These are phyloP conservation scores for Leptura quadrifasciata DNA, from an alignment of 2,888 invertebrate genomes.

Conservation along the genomic window DNA sequence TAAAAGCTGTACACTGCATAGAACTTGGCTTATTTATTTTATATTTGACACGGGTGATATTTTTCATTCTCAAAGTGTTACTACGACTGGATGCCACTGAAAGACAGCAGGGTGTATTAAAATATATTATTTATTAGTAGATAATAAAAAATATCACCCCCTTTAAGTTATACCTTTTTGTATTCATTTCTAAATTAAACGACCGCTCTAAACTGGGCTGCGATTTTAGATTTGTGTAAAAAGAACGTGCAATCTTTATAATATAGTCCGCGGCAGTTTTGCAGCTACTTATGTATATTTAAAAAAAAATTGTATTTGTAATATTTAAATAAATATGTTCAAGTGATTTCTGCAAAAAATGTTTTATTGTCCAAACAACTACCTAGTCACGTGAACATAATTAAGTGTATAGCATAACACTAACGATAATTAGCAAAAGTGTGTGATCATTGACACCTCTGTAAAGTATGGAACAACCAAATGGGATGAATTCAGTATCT, in stretches of 20 bases:
- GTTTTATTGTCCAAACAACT: constrained; percentile 9
- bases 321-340: constrained; percentile 73
- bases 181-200: constrained; percentile 40
- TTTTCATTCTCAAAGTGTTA: constrained; percentile 34
- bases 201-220: constrained; percentile 56
- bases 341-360: constrained; percentile 60
- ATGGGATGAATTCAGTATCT: too few relatives aligned
- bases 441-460: too few relatives aligned
- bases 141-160: constrained; percentile 22
- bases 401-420: not conserved
- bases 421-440: too few relatives aligned
- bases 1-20: constrained; percentile 34
- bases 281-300: constrained; percentile 70
- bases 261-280: constrained; percentile 68
- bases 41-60: constrained; percentile 45
- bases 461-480: too few relatives aligned
- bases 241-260: constrained; percentile 71
- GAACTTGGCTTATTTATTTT: constrained; percentile 44
- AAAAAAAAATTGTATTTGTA: constrained; percentile 72
- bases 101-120: constrained; percentile 4
- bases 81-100: not conserved
- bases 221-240: constrained; percentile 64
- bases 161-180: not conserved
- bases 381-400: not conserved
- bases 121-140: not conserved